Base-by-base conservation (phyloP, 2,888 invertebrate genomes). In the Polymixis lichenea region DNA sequence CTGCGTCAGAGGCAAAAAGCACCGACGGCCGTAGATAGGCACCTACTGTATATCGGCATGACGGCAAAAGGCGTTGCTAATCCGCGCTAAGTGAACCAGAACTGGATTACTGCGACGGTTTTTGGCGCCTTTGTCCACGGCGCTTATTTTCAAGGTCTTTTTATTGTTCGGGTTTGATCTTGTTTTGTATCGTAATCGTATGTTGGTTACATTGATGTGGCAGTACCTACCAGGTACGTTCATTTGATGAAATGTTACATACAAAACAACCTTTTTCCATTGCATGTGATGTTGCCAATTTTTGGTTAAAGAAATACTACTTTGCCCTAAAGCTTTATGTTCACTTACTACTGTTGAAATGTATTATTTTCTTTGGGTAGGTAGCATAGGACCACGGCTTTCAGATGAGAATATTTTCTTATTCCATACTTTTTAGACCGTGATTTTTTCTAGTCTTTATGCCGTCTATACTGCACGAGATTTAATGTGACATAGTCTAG, bases 41-140 rank as follows among this genome's bases (percentile, higher is more conserved):
- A 75, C 25, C 55, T 13, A 64, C 62, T 46, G 67, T 56, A 68
- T 74, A 70, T 60, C 25, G 56, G 61, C 64, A 61, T 61, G 66
- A 51, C 75, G 60, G 46, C 77, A 75, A 82, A 82, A 88, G 84
- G 84, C 78, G 76, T 56, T 73, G 71, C 82, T 87, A 84, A 86
- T 84, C 86, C 76, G 46, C 7, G 28, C 32, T 19, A 70, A 86
- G 86, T 80, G 83, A 81, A 76, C 77, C 74, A 75, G 67, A 85
- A 82, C 76, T 69, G 78, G 75, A 85, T 86, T 80, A 86, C 55
- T 15, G 38, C 38, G 61, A 77, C 61, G 70, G 72, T 72, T 79
- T 83, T 80, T 65, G 71, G 25, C n/a, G 72, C 62, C 71, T 76
- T 82, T 72, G 66, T 70, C 55, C 65, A 55, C 43, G 49, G 64